Percentiles rank a stretch among this genome's conserved stretches.
Evolutionary conservation across 2,888 invertebrate species (phyloP).

Genomic region (Vanessa cardui): DNA sequence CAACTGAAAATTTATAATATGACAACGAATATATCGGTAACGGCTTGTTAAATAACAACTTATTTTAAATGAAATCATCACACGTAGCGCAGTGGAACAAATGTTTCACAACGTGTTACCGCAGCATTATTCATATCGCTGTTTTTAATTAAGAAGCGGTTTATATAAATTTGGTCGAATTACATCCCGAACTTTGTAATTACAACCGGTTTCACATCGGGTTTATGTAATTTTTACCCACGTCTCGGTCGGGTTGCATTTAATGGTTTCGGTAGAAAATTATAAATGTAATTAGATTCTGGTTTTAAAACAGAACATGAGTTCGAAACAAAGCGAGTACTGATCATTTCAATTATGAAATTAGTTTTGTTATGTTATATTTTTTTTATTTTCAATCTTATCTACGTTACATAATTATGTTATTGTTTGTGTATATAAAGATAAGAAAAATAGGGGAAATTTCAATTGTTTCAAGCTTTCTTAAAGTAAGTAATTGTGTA

Average conservation of each 20-base stretch:
- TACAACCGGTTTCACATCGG: constrained; percentile 30
- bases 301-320: neutral
- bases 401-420: too few species aligned
- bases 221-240: constrained; percentile 32
- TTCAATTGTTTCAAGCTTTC: too few species aligned
- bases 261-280: constrained; percentile 31
- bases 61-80: constrained; percentile 23
- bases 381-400: too few species aligned
- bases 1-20: neutral
- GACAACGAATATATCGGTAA: neutral
- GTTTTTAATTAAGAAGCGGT: constrained; percentile 38
- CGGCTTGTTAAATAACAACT: constrained; percentile 12
- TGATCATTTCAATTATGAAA: too few species aligned
- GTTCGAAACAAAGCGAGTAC: too few species aligned
- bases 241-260: constrained; percentile 26
- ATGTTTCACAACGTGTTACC: constrained; percentile 9
- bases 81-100: constrained; percentile 22
- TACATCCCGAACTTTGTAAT: constrained; percentile 36
- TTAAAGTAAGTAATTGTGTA: too few species aligned
- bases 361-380: too few species aligned
- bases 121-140: constrained; percentile 26
- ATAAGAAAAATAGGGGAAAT: too few species aligned
- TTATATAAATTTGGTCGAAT: constrained; percentile 33
- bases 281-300: constrained; percentile 19
- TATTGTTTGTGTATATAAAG: too few species aligned